A percentile compares a stretch with the other conserved stretches of the same genome.
These are phyloP conservation scores for Diaperis boleti DNA, from an alignment of 2,888 invertebrate genomes.

Conservation along the genomic window DNA sequence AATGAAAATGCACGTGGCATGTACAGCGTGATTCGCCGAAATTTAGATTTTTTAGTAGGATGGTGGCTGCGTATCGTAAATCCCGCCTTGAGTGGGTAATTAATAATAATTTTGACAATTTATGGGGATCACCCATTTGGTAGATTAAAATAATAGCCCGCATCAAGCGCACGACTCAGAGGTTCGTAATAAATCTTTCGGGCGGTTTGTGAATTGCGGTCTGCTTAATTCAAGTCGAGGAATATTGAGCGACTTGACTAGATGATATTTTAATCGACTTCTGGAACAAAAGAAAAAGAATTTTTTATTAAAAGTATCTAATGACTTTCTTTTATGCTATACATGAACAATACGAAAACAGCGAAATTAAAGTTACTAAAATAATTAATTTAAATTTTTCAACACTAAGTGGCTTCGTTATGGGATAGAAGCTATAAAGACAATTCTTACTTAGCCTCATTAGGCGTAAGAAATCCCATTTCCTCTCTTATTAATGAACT, in stretches of 20 bases:
- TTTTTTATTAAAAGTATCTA: no score
- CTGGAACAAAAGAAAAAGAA: no score
- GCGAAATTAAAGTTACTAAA: no score
- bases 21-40: not conserved
- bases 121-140: slow-evolving; percentile 17
- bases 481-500: no score
- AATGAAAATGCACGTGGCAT: not conserved
- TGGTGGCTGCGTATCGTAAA: not conserved
- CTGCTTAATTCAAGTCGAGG: not conserved
- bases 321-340: no score
- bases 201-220: not conserved
- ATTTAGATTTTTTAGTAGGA: no score
- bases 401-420: no score
- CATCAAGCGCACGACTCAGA: slow-evolving; percentile 3
- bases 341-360: no score
- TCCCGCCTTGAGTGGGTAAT: slow-evolving; percentile 1
- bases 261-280: not conserved
- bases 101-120: slow-evolving; percentile 20
- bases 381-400: no score
- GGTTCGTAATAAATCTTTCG: not conserved
- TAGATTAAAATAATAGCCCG: slow-evolving; percentile 18
- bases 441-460: no score
- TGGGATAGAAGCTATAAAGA: no score
- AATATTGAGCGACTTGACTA: not conserved
- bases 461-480: no score